Conservation (phyloP, 1,140 invertebrate species). For the Tribolium castaneum region DNA sequence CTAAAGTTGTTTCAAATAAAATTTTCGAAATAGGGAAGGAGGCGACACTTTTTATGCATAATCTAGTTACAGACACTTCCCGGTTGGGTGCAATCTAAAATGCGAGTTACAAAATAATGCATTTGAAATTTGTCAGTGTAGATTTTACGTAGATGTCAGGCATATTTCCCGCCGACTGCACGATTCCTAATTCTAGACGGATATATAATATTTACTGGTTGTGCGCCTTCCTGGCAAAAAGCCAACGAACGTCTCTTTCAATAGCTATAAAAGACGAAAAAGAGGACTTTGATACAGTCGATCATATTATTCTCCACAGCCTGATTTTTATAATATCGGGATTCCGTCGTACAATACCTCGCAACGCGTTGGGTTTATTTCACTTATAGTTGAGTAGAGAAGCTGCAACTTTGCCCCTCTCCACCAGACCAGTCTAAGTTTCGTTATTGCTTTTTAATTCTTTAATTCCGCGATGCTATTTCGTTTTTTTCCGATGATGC, state of each 20-base stretch:
- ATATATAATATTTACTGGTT: conserved; percentile 31
- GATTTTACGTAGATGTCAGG: not conserved
- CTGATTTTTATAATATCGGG: conserved; percentile 29
- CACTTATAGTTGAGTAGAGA: conserved; percentile 11
- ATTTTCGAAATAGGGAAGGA: not conserved
- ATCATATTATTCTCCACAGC: conserved; percentile 24
- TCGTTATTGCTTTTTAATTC: conserved; percentile 20
- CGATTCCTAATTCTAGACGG: conserved; percentile 18
- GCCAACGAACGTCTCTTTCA: conserved; percentile 16
- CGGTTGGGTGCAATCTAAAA: not conserved
- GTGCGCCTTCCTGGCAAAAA: conserved; percentile 4
- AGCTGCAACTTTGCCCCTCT: not conserved
- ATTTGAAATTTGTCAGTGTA: conserved; percentile 1
- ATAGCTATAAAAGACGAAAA: conserved; percentile 23
- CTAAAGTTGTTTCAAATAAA: not conserved
- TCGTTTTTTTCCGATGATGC: not conserved
- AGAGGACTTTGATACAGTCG: conserved; percentile 12
- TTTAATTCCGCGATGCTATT: not conserved
- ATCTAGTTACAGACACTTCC: not conserved
- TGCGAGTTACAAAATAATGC: not conserved
- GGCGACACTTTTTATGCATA: not conserved
- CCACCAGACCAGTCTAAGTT: not conserved
- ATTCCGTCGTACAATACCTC: conserved; percentile 1
- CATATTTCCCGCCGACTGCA: not conserved
- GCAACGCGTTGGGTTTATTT: not conserved